A percentile compares a stretch with the other conserved stretches of the same genome.
Evolutionary conservation across 2,113 vertebrate species (phyloP).

Genomic region (Triplophysa siluroides): DNA sequence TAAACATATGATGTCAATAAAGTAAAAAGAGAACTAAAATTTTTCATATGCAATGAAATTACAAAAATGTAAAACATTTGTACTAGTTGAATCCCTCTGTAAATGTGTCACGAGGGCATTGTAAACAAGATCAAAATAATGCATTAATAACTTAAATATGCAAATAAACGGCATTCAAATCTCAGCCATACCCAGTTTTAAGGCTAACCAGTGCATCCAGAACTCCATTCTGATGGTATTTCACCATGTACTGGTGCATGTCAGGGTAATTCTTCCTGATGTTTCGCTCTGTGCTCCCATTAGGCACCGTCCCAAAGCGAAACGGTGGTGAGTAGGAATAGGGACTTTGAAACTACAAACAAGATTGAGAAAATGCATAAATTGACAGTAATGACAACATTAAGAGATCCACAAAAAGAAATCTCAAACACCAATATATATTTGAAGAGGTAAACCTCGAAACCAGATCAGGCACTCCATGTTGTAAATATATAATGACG

Average conservation of each 20-base stretch:
- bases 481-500: constrained; percentile 32
- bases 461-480: constrained; percentile 12
- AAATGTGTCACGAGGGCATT: too few species aligned
- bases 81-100: too few species aligned
- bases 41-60: too few species aligned
- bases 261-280: constrained; percentile 98
- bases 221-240: constrained; percentile 92
- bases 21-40: too few species aligned
- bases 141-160: neutral
- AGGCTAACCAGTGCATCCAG: constrained; percentile 92
- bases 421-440: constrained; percentile 2
- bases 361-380: neutral
- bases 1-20: too few species aligned
- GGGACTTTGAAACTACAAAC: constrained; percentile 89
- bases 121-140: too few species aligned
- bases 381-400: neutral
- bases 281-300: constrained; percentile 96
- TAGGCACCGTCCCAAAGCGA: constrained; percentile 96
- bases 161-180: neutral
- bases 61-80: too few species aligned
- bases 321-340: constrained; percentile 96
- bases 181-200: constrained; percentile 88
- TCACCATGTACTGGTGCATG: constrained; percentile 99
- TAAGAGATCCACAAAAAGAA: neutral
- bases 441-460: neutral